Evolutionary conservation across 2,113 vertebrate genomes (phyloP).

Genomic region (Verasper variegatus): DNA sequence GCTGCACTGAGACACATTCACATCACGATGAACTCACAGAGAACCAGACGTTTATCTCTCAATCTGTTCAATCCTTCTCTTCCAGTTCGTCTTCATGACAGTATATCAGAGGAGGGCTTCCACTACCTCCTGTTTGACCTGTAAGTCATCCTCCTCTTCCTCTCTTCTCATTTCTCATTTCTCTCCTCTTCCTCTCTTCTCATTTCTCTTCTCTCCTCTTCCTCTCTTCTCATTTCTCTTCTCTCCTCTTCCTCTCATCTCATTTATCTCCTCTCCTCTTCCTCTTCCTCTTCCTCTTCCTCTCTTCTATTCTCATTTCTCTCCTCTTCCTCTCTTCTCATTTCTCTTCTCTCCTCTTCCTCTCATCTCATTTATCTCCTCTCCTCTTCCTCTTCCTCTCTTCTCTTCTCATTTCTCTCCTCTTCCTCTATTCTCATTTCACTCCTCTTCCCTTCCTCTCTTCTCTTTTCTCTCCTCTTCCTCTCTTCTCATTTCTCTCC

Average conservation of each 20-base stretch:
- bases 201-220: too few relatives aligned
- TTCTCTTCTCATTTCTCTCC: too few relatives aligned
- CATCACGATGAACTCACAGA: not conserved
- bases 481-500: not conserved
- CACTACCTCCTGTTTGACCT: conserved; percentile 79
- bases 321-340: not conserved
- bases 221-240: not conserved
- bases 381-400: not conserved
- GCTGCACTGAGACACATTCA: not conserved
- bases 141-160: conserved; percentile 54
- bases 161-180: too few relatives aligned
- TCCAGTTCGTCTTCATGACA: conserved; percentile 78
- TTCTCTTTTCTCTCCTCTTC: too few relatives aligned
- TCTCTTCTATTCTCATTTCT: not conserved
- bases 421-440: not conserved
- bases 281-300: too few relatives aligned
- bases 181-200: not conserved
- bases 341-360: not conserved
- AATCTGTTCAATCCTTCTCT: conserved; percentile 13
- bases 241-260: not conserved
- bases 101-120: conserved; percentile 81
- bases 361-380: too few relatives aligned
- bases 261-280: not conserved
- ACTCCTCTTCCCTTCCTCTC: not conserved
- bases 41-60: not conserved